Evolutionary conservation across 2,113 vertebrate species (phyloP).

Genomic region (Takifugu bimaculatus): DNA sequence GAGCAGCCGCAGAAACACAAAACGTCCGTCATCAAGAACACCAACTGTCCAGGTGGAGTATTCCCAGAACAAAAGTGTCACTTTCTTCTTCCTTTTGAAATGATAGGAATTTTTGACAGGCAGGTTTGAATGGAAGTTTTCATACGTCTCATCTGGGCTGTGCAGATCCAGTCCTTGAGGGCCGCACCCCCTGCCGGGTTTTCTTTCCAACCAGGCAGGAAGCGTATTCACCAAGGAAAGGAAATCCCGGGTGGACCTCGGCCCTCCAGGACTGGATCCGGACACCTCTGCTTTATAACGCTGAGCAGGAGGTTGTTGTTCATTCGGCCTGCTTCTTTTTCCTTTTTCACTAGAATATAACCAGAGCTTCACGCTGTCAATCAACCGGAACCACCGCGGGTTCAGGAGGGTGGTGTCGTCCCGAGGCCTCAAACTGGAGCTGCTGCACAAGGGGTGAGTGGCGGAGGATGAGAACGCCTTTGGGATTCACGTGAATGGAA

Average conservation of each 20-base stretch:
- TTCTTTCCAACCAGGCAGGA: too few species aligned
- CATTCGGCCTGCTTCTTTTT: not conserved
- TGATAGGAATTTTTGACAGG: too few species aligned
- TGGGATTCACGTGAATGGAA: too few species aligned
- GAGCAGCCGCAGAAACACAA: conserved; percentile 93
- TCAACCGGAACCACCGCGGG: conserved; percentile 91
- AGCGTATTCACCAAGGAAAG: too few species aligned
- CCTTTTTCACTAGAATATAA: conserved; percentile 80
- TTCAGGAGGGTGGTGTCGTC: conserved; percentile 85
- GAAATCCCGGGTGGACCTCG: too few species aligned
- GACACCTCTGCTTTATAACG: too few species aligned
- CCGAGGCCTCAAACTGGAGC: conserved; percentile 94
- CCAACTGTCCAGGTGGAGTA: conserved; percentile 86
- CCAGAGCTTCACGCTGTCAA: conserved; percentile 89
- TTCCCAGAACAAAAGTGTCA: not conserved
- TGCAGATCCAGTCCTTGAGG: too few species aligned
- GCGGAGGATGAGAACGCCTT: not conserved
- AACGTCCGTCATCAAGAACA: conserved; percentile 91
- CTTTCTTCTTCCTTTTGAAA: not conserved
- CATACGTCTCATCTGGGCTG: too few species aligned
- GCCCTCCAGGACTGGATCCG: too few species aligned
- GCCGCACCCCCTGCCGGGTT: too few species aligned
- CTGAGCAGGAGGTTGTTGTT: too few species aligned
- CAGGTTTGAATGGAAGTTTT: too few species aligned
- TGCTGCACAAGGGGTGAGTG: conserved; percentile 94